These are phyloP conservation scores for Corvus hawaiiensis DNA, from an alignment of 2,113 vertebrate genomes.

Conservation along the genomic window DNA sequence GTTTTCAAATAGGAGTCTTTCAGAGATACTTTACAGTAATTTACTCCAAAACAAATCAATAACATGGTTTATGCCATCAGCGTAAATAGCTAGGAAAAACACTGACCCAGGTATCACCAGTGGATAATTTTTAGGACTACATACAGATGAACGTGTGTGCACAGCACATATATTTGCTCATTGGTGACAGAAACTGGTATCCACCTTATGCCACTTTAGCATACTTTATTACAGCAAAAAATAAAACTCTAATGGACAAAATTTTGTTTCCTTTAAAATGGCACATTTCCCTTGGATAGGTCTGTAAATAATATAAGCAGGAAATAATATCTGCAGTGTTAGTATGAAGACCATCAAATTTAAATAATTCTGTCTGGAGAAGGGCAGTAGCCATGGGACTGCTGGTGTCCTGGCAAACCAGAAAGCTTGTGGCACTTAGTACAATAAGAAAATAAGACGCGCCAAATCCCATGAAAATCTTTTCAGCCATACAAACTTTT, in stretches of 20 bases:
- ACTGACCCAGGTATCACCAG: background rate
- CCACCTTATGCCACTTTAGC: background rate
- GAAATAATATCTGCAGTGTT: background rate
- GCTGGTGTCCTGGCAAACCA: background rate
- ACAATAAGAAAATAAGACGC: background rate
- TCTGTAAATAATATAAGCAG: background rate
- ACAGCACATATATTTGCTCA: background rate
- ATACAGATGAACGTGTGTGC: background rate
- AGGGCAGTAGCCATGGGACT: background rate
- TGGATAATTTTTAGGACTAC: background rate
- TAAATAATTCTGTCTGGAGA: background rate
- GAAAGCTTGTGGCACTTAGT: background rate
- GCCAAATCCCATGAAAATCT: background rate
- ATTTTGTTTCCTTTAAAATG: background rate
- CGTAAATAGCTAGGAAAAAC: background rate
- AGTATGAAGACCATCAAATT: background rate
- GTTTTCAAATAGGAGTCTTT: background rate
- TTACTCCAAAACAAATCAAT: background rate
- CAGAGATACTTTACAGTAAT: background rate
- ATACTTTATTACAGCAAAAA: background rate
- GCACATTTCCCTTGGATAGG: background rate
- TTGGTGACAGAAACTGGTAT: background rate
- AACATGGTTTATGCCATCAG: background rate
- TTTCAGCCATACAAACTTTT: background rate
- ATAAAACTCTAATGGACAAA: background rate